Percentiles rank a stretch among this genome's conserved stretches.
Conservation (phyloP, 2,113 vertebrate species). For the Dissostichus mawsoni region DNA sequence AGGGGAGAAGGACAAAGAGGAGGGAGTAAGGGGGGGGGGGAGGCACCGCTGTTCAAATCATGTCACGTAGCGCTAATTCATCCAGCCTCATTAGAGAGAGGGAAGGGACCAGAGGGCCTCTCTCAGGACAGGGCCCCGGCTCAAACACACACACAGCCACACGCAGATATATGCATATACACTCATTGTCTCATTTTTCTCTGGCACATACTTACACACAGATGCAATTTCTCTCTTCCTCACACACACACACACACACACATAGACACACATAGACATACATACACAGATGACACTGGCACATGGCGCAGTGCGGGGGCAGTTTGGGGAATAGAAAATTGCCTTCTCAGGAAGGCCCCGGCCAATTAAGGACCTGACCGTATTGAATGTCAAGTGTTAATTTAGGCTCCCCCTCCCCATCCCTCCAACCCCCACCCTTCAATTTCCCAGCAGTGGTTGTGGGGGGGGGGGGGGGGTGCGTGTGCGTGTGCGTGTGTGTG, state of each 20-base stretch:
- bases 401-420: slow-evolving; percentile 92
- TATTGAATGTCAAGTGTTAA: slow-evolving; percentile 99
- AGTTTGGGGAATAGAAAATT: slow-evolving; percentile 99
- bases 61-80: slow-evolving; percentile 99
- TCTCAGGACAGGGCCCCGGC: slow-evolving; percentile 73
- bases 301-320: slow-evolving; percentile 91
- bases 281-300: slow-evolving; percentile 79
- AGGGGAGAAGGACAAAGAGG: slow-evolving; percentile 24
- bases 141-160: slow-evolving; percentile 53
- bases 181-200: slow-evolving; percentile 65
- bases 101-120: slow-evolving; percentile 88
- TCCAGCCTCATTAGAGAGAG: slow-evolving; percentile 99
- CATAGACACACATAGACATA: slow-evolving; percentile 40
- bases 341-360: slow-evolving; percentile 99
- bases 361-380: slow-evolving; percentile 99
- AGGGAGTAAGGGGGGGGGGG: slow-evolving; percentile 65
- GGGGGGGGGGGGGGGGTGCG: not conserved
- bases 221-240: slow-evolving; percentile 47
- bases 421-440: slow-evolving; percentile 77
- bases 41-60: slow-evolving; percentile 91
- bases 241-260: slow-evolving; percentile 32
- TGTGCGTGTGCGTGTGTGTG: not conserved
- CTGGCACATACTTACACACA: slow-evolving; percentile 73
- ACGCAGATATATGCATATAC: slow-evolving; percentile 56
- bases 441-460: slow-evolving; percentile 71